Percentiles rank a stretch among this genome's conserved stretches.
phyloP scores from a whole-genome alignment of 2,797 vertebrate genomes.

The Propithecus deckenii region DNA sequence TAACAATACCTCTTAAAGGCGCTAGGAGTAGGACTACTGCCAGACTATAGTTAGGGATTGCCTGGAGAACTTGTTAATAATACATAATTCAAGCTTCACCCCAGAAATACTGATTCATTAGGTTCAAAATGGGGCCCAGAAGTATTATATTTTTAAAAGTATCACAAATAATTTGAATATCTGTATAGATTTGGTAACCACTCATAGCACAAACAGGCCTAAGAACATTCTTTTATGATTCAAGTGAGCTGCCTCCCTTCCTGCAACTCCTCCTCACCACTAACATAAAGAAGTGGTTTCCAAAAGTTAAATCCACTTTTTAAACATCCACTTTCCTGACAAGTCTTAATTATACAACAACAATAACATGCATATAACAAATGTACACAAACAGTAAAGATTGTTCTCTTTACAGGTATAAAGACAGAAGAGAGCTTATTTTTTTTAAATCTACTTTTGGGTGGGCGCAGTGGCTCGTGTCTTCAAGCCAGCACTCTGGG shows the following conservation, averaged over 20 bases:
- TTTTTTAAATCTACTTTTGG: not conserved
- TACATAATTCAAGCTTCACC: not conserved
- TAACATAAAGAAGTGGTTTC: not conserved
- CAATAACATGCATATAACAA: not conserved
- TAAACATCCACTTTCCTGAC: not conserved
- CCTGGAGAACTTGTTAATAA: not conserved
- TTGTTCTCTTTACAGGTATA: not conserved
- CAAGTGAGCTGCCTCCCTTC: not conserved
- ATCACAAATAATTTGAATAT: not conserved
- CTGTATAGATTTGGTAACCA: not conserved
- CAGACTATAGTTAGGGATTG: not conserved
- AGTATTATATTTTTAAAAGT: not conserved
- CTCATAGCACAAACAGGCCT: not conserved
- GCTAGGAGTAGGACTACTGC: not conserved
- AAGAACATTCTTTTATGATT: not conserved
- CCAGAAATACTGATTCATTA: not conserved
- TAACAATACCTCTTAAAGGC: not conserved
- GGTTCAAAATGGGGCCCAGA: not conserved
- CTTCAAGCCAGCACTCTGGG: too few species aligned
- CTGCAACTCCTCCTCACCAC: not conserved
- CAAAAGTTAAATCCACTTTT: not conserved
- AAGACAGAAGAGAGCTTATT: not conserved
- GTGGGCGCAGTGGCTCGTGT: too few species aligned
- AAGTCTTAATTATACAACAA: conserved; percentile 17
- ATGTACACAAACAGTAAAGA: not conserved